phyloP scores from a whole-genome alignment of 2,888 invertebrate species.

The Pterostichus niger region DNA sequence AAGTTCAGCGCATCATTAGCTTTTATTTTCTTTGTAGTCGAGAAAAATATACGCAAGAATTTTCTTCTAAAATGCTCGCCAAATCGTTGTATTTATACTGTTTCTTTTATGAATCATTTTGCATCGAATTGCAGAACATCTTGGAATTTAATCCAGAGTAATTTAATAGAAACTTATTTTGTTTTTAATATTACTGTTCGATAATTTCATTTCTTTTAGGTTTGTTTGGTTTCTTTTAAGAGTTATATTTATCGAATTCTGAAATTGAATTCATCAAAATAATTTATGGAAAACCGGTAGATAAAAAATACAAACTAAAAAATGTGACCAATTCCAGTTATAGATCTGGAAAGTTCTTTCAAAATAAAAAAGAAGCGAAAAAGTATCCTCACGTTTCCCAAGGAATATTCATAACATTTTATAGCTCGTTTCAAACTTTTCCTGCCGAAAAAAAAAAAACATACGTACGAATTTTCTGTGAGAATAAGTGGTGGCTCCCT shows the following conservation, averaged over 20 bases:
- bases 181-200: too few relatives aligned
- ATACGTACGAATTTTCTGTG: constrained; percentile 27
- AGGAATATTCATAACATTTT: constrained; percentile 64
- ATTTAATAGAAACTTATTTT: too few relatives aligned
- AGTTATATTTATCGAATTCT: constrained; percentile 27
- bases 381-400: constrained; percentile 11
- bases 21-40: constrained; percentile 39
- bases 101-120: constrained; percentile 18
- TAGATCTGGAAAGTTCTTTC: constrained; percentile 12
- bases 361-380: constrained; percentile 43
- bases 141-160: too few relatives aligned
- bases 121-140: constrained; percentile 24
- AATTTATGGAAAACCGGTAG: constrained; percentile 24
- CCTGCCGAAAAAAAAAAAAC: constrained; percentile 43
- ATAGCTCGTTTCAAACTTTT: constrained; percentile 46
- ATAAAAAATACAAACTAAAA: constrained; percentile 46
- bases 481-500: constrained; percentile 55
- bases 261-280: constrained; percentile 37
- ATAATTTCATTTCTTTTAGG: too few relatives aligned
- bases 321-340: constrained; percentile 42
- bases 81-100: constrained; percentile 13
- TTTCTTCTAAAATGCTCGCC: constrained; percentile 39
- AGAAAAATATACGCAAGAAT: constrained; percentile 45
- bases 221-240: neutral
- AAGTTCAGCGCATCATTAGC: constrained; percentile 52